phyloP scores from a whole-genome alignment of 2,113 vertebrate genomes.

The Litocranius walleri region DNA sequence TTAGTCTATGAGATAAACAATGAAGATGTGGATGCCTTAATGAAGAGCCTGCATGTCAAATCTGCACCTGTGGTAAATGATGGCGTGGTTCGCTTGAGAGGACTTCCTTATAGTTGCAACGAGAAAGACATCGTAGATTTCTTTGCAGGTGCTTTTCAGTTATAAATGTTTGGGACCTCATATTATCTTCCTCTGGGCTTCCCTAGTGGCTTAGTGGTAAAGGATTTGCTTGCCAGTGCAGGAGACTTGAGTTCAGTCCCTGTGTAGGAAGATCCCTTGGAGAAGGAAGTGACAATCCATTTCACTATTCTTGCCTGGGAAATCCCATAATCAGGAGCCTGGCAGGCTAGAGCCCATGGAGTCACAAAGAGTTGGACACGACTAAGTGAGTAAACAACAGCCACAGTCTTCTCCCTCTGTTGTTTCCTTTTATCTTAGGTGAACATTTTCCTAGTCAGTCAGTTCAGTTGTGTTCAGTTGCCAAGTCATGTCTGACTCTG shows the following conservation, averaged over 20 bases:
- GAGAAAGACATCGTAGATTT: slow-evolving; percentile 87
- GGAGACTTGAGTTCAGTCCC: neutral
- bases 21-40: slow-evolving; percentile 85
- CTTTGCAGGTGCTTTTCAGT: slow-evolving; percentile 85
- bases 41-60: slow-evolving; percentile 80
- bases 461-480: neutral
- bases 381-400: neutral
- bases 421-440: neutral
- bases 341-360: neutral
- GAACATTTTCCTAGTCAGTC: neutral
- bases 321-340: neutral
- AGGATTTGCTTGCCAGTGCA: neutral
- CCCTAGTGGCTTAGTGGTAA: neutral
- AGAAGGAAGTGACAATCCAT: neutral
- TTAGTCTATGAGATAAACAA: slow-evolving; percentile 90
- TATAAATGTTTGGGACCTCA: rapidly evolving
- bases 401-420: rapidly evolving
- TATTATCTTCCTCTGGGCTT: rapidly evolving
- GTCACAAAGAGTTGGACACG: neutral
- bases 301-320: neutral
- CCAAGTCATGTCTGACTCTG: neutral
- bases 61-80: slow-evolving; percentile 69
- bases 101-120: slow-evolving; percentile 88
- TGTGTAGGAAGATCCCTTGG: neutral
- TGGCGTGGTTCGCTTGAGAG: slow-evolving; percentile 87